A percentile compares a stretch with the other conserved stretches of the same genome.
phyloP scores from a whole-genome alignment of 2,113 vertebrate species.

The Camelus bactrianus region DNA sequence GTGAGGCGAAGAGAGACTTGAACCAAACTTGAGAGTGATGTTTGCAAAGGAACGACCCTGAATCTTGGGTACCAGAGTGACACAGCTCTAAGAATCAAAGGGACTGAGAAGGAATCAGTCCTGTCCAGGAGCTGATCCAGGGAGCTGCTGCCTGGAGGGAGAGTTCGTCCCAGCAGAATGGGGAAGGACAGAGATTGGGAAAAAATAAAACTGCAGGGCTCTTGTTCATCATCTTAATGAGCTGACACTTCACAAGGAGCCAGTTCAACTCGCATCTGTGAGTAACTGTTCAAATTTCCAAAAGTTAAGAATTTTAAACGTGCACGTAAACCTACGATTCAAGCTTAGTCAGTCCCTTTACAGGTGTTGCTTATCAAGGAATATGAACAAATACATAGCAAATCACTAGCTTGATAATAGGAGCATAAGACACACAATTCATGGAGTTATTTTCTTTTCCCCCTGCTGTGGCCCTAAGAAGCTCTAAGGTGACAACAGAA shows the following conservation, averaged over 20 bases:
- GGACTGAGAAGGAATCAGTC: neutral
- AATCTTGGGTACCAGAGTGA: neutral
- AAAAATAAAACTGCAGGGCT: neutral
- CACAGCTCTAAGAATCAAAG: neutral
- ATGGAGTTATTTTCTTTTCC: neutral
- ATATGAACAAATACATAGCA: neutral
- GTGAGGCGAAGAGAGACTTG: neutral
- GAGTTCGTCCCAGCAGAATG: neutral
- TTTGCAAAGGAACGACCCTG: neutral
- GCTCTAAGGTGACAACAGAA: neutral
- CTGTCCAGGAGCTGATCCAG: rapidly evolving
- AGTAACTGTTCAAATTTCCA: neutral
- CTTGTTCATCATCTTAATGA: neutral
- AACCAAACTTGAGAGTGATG: too few species aligned
- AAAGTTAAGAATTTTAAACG: neutral
- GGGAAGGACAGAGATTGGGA: neutral
- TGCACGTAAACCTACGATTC: neutral
- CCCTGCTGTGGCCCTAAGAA: neutral
- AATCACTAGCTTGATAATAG: neutral
- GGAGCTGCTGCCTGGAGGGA: neutral
- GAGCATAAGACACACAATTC: neutral
- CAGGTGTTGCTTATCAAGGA: neutral
- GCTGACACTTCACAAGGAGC: neutral
- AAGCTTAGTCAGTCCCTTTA: neutral
- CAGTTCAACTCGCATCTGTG: neutral